Conservation (phyloP, 2,797 vertebrate genomes). For the Lates japonicus region DNA sequence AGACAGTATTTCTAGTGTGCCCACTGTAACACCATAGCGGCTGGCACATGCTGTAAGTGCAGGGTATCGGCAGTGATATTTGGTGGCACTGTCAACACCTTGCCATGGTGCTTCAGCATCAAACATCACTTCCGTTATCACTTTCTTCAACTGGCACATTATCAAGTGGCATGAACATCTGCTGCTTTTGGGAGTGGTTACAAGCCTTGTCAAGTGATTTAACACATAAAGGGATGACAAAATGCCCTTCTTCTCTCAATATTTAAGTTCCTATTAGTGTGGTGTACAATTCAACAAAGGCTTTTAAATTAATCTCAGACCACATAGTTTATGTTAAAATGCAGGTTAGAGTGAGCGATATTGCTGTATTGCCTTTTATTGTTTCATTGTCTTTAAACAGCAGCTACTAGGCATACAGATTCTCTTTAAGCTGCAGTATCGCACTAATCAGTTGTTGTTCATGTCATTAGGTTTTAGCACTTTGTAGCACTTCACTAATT, state of each 20-base stretch:
- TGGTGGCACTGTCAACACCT: slow-evolving; percentile 62
- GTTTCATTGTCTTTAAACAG: slow-evolving; percentile 45
- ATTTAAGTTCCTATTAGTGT: not conserved
- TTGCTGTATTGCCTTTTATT: slow-evolving; percentile 50
- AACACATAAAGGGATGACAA: slow-evolving; percentile 17
- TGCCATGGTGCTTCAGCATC: slow-evolving; percentile 54
- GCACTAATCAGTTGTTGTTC: slow-evolving; percentile 54
- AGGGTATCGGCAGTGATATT: slow-evolving; percentile 62
- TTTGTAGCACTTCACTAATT: slow-evolving; percentile 51
- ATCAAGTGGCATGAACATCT: slow-evolving; percentile 55
- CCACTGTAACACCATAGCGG: slow-evolving; percentile 10
- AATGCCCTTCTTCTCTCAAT: not conserved
- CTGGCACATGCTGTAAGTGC: slow-evolving; percentile 27
- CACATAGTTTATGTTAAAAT: slow-evolving; percentile 84
- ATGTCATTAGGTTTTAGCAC: slow-evolving; percentile 77
- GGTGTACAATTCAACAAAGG: slow-evolving; percentile 13
- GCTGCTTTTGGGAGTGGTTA: slow-evolving; percentile 30
- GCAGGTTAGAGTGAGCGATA: slow-evolving; percentile 75
- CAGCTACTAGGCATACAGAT: slow-evolving; percentile 31
- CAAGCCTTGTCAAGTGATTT: slow-evolving; percentile 33
- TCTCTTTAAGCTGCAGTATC: slow-evolving; percentile 38
- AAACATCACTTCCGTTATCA: slow-evolving; percentile 51
- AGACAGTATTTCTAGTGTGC: not conserved
- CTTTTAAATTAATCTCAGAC: slow-evolving; percentile 43
- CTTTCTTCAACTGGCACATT: slow-evolving; percentile 21